These are phyloP conservation scores for Erpornis zantholeuca DNA, from an alignment of 2,113 vertebrate genomes.

Conservation along the genomic window DNA sequence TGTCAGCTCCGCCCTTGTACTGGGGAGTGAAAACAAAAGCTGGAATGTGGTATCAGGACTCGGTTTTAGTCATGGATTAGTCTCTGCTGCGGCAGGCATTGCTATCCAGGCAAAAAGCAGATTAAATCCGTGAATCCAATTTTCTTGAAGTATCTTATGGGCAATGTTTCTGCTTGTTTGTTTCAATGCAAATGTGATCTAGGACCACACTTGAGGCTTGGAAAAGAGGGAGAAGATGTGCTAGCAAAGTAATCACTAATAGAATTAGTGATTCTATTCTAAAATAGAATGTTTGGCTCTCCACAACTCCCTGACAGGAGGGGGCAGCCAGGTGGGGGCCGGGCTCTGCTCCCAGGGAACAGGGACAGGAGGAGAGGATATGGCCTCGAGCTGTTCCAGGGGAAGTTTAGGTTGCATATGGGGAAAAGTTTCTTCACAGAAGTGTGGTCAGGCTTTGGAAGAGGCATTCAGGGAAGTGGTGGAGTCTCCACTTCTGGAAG, in stretches of 20 bases:
- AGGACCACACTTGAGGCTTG: background rate
- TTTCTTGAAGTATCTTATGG: background rate
- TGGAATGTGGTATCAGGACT: background rate
- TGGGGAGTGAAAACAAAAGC: background rate
- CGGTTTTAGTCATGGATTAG: background rate
- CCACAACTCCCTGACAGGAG: background rate
- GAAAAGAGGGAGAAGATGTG: background rate
- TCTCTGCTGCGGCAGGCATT: background rate
- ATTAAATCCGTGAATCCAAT: background rate
- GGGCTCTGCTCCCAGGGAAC: background rate
- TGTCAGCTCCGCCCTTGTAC: background rate
- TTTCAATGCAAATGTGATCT: background rate
- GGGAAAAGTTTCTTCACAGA: background rate
- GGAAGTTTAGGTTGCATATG: background rate
- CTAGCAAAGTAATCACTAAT: background rate
- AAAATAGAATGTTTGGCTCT: background rate
- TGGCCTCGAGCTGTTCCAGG: accelerated
- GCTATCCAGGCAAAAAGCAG: background rate
- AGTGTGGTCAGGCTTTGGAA: background rate
- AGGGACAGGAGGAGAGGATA: background rate
- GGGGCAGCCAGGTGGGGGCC: background rate
- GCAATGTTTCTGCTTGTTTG: background rate
- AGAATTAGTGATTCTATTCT: no score
- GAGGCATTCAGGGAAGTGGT: background rate
- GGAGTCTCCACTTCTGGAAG: background rate